Evolutionary conservation across 2,888 invertebrate species (phyloP), one percentile per base, ranked within the genome.

Genomic region (Drosophila tripunctata): DNA sequence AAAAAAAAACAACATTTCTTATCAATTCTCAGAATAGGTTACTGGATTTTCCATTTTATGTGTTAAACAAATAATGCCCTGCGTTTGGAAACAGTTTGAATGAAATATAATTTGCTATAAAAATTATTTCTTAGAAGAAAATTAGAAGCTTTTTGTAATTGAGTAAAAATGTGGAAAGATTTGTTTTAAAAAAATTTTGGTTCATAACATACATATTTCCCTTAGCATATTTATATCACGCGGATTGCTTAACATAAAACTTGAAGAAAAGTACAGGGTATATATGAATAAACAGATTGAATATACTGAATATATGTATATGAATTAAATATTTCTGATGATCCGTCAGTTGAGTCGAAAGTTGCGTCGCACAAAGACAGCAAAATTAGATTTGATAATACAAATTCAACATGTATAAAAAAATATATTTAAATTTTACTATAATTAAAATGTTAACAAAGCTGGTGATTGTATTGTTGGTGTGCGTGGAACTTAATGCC

Each of bases 271-370:
- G 4, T 24, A 10, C 27, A 3, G 22, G 8, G 7, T 24, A 44
- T 33, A 21, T 12, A 6, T 31, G 2, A 10, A 3, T 10, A 27
- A 14, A 10, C 24, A 15, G 10, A n/a, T 24, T 5, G 2, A 14
- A 27, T 33, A 12, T 19, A n/a, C 10, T 31, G 1, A 4, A 4
- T 21, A 40, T 40, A 15, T 17, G 15, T 10, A n/a, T n/a, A n/a
- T n/a, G n/a, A n/a, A n/a, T n/a, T n/a, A 8, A 27, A 4, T 14
- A 27, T 5, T 15, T 21, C 21, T 6, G n/a, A 0, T n/a, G n/a
- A 6, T 15, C 27, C 7, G 14, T n/a, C 35, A 51, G 50, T 66
- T 51, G 8, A 10, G 1, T 43, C n/a, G n/a, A 1, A 35, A 8
- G 7, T 3, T 7, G 14, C 6, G 40, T 3, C 1, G 6, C 12